Evolutionary conservation across 2,113 vertebrate genomes (phyloP).

Genomic region (Aplodontia rufa): DNA sequence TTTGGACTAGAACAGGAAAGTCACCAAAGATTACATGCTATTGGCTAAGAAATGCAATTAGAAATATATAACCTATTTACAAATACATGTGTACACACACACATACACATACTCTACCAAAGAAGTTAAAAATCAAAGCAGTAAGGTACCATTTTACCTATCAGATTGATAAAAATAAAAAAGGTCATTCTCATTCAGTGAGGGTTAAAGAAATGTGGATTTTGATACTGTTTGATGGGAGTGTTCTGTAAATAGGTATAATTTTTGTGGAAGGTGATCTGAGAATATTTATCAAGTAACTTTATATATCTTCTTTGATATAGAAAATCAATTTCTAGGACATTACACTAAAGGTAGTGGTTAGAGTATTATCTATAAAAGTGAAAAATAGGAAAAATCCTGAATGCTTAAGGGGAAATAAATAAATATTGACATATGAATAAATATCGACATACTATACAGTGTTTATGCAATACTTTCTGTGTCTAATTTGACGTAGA

Average conservation of each 20-base stretch:
- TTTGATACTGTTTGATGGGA: neutral
- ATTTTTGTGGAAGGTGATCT: slow-evolving; percentile 39
- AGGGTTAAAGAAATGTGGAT: slow-evolving; percentile 12
- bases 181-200: neutral
- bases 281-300: slow-evolving; percentile 41
- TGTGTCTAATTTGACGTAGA: neutral
- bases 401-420: slow-evolving; percentile 12
- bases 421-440: neutral
- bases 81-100: neutral
- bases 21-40: neutral
- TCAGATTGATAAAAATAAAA: slow-evolving; percentile 32
- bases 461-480: neutral
- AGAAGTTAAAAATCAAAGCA: slow-evolving; percentile 49
- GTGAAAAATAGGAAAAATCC: slow-evolving; percentile 14
- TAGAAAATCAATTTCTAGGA: slow-evolving; percentile 55
- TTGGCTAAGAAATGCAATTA: neutral
- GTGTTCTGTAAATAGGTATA: neutral
- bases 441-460: slow-evolving; percentile 22
- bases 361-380: slow-evolving; percentile 26
- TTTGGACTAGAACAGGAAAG: neutral
- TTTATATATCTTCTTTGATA: slow-evolving; percentile 29
- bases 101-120: neutral
- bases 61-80: neutral
- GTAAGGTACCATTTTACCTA: neutral
- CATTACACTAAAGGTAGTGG: slow-evolving; percentile 31